A percentile compares a stretch with the other conserved stretches of the same genome.
Conservation (phyloP, 1,140 invertebrate species). For the Sycophaga agraensis region DNA sequence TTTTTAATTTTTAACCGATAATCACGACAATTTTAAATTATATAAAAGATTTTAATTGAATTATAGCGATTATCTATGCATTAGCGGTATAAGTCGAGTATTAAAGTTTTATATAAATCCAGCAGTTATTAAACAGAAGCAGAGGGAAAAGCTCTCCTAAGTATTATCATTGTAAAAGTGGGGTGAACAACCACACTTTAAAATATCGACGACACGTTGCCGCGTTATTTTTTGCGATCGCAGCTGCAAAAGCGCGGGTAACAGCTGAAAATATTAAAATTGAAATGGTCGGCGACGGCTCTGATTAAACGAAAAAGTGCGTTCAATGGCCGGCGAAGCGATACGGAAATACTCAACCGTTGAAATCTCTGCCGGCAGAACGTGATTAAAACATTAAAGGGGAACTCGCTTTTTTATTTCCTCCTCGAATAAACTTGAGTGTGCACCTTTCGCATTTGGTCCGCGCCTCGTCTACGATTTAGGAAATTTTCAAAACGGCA, state of each 20-base stretch:
- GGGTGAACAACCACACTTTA: neutral
- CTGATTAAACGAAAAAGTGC: conserved; percentile 5
- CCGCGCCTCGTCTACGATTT: too few species aligned
- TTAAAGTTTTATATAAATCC: too few species aligned
- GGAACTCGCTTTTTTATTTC: neutral
- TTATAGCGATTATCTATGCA: too few species aligned
- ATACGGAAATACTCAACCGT: conserved; percentile 18
- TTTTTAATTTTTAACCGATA: too few species aligned
- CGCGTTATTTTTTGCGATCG: neutral
- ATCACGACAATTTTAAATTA: too few species aligned
- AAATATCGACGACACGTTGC: conserved; percentile 9
- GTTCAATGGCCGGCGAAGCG: too few species aligned
- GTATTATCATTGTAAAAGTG: neutral
- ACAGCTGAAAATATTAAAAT: conserved; percentile 17
- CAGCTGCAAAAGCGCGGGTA: neutral
- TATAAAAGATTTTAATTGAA: too few species aligned
- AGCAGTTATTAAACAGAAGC: too few species aligned
- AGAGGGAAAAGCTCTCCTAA: neutral
- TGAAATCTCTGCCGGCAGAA: conserved; percentile 21
- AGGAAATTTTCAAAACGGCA: too few species aligned
- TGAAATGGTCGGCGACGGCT: neutral
- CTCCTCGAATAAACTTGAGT: neutral
- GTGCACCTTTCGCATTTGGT: too few species aligned
- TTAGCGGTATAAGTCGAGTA: too few species aligned
- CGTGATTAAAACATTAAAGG: conserved; percentile 24